These are phyloP conservation scores for Iselma pallidipennis DNA, from an alignment of 2,888 invertebrate species.

Conservation along the genomic window DNA sequence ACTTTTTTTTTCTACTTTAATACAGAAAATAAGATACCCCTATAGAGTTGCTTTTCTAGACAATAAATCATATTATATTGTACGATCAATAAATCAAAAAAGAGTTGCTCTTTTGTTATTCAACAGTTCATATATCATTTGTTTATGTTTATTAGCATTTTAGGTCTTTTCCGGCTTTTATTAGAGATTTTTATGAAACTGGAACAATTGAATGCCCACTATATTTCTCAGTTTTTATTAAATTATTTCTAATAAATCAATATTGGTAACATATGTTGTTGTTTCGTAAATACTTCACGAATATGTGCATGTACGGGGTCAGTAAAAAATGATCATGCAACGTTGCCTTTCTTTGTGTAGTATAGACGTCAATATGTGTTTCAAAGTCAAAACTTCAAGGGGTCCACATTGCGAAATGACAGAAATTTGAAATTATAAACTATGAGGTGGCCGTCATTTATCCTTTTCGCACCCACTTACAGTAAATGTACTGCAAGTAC, in stretches of 20 bases:
- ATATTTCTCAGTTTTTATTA: not conserved
- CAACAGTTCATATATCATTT: slow-evolving; percentile 1
- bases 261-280: not conserved
- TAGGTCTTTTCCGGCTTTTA: not conserved
- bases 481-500: too few species aligned
- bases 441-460: too few species aligned
- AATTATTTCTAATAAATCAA: not conserved
- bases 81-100: slow-evolving; percentile 11
- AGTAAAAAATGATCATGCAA: too few species aligned
- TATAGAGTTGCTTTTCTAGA: not conserved
- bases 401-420: too few species aligned
- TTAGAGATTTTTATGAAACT: not conserved
- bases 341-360: too few species aligned
- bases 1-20: not conserved
- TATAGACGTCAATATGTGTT: too few species aligned
- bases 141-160: not conserved
- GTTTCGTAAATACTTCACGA: not conserved
- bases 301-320: too few species aligned
- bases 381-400: too few species aligned
- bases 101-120: not conserved
- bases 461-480: too few species aligned
- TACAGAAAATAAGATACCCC: slow-evolving; percentile 3
- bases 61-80: slow-evolving; percentile 8
- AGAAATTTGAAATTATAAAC: too few species aligned
- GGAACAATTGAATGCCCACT: not conserved